phyloP scores from a whole-genome alignment of 1,140 invertebrate genomes.

The Zaprionus nigranus region DNA sequence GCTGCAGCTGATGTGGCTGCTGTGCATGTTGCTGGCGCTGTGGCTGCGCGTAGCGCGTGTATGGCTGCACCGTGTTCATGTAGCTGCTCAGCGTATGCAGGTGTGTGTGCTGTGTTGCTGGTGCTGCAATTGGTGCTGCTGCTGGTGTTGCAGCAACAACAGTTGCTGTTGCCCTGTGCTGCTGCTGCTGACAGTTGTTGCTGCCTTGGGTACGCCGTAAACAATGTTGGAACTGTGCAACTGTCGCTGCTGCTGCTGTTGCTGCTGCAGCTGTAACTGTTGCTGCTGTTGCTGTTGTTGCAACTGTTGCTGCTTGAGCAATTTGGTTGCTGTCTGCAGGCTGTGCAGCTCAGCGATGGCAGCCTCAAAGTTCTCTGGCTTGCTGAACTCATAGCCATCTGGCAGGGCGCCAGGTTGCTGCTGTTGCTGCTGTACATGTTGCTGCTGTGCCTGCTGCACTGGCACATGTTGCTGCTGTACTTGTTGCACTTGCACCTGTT shows the following conservation, averaged over 20 bases:
- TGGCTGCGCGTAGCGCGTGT: constrained; percentile 66
- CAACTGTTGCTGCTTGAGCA: constrained; percentile 53
- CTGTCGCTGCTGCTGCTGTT: constrained; percentile 31
- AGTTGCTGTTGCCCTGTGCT: constrained; percentile 17
- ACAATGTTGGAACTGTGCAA: constrained; percentile 46
- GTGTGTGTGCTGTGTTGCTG: constrained; percentile 64
- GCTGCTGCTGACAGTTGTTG: constrained; percentile 45
- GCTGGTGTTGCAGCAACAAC: constrained; percentile 10
- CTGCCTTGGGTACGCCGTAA: constrained; percentile 43
- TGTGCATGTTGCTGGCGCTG: constrained; percentile 5
- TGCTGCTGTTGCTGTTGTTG: constrained; percentile 33
- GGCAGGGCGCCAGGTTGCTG: constrained; percentile 61
- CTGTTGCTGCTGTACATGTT: constrained; percentile 42
- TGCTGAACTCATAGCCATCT: constrained; percentile 73
- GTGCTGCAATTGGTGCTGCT: constrained; percentile 40
- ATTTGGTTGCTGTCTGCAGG: constrained; percentile 63
- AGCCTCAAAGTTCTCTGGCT: constrained; percentile 72
- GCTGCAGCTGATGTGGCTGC: constrained; percentile 33
- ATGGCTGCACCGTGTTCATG: constrained; percentile 74
- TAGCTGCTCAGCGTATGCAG: constrained; percentile 71
- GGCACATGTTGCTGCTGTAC: constrained; percentile 28
- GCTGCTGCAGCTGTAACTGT: constrained; percentile 28
- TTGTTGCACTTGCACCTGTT: neutral
- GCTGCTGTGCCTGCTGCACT: constrained; percentile 21
- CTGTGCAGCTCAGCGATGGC: constrained; percentile 78